Base-by-base conservation (phyloP, 2,113 vertebrate genomes). In the Prolemur simus region DNA sequence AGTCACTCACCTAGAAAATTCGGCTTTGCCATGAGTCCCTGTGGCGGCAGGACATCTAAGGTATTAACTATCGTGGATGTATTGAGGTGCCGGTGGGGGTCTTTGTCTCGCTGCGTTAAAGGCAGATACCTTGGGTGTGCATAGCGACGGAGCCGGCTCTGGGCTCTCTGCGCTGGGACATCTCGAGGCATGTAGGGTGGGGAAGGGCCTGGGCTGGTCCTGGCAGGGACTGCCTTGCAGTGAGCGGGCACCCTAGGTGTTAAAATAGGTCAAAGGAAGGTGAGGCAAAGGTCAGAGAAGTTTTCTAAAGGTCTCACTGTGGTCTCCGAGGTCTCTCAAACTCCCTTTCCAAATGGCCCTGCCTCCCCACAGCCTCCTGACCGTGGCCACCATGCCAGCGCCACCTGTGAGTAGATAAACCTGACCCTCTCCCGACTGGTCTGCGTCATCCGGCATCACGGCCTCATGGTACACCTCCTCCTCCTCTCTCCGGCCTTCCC, bases 21-120 rank as follows among this genome's bases (percentile, higher is more conserved):
- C 3, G 2, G 14, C 60, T 77, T 63, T 58, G 8, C 14, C 37
- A 17, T 54, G 60, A 60, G 66, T 87, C 77, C 21, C 32, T 58
- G 10, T 23, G 42, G 21, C 32, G 74, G 74, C 20, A 32, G 56
- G 63, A 32, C 54, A 27, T 68, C 54, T 68, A 54, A 66, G 68
- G 10, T 5, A n/a, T 23, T 47, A 34, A 71, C 29, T 18, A 9
- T 8, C 2, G 1, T 23, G 52, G 73, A 42, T 60, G 25, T 56
- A 27, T 4, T 0, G 78, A 76, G 58, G 49, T 23, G 34, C 5
- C 0, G 0, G 14, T 15, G 32, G 47, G 64, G 77, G 1, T 5
- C 83, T 60, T 74, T 47, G 3, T 20, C 58, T 52, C 10, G 15
- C n/a, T 63, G 69, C 58, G 54, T 39, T 68, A 84, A 87, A 68